phyloP scores from a whole-genome alignment of 2,113 vertebrate genomes.

The Pteropus alecto region DNA sequence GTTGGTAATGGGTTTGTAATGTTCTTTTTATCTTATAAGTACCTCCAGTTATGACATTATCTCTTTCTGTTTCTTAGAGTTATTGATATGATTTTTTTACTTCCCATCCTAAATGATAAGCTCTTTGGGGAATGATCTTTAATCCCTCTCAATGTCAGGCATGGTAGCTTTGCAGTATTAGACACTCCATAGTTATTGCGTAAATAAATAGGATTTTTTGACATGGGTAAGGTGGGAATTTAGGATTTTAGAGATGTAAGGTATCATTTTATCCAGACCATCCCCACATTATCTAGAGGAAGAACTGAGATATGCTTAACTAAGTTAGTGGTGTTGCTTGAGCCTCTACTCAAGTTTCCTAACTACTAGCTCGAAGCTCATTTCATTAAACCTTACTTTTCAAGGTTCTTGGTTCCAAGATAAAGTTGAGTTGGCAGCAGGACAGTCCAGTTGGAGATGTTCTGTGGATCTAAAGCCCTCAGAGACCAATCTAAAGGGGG shows the following conservation, averaged over 20 bases:
- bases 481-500: neutral
- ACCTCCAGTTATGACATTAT: neutral
- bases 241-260: neutral
- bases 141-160: neutral
- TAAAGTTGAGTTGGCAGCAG: conserved; percentile 5
- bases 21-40: neutral
- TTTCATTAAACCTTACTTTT: conserved; percentile 3
- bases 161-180: neutral
- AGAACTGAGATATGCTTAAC: neutral
- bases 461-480: neutral
- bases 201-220: neutral
- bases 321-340: neutral
- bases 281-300: neutral
- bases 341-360: neutral
- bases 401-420: neutral
- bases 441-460: neutral
- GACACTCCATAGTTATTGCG: neutral
- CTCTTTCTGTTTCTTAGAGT: conserved; percentile 13
- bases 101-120: neutral
- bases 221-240: neutral
- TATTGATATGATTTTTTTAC: neutral
- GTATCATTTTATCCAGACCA: neutral
- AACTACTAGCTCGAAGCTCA: neutral
- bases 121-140: neutral
- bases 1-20: neutral